Percentiles rank a stretch among this genome's conserved stretches.
These are phyloP conservation scores for Chaunax sp. DNA, from an alignment of 2,797 vertebrate genomes.

Conservation along the genomic window DNA sequence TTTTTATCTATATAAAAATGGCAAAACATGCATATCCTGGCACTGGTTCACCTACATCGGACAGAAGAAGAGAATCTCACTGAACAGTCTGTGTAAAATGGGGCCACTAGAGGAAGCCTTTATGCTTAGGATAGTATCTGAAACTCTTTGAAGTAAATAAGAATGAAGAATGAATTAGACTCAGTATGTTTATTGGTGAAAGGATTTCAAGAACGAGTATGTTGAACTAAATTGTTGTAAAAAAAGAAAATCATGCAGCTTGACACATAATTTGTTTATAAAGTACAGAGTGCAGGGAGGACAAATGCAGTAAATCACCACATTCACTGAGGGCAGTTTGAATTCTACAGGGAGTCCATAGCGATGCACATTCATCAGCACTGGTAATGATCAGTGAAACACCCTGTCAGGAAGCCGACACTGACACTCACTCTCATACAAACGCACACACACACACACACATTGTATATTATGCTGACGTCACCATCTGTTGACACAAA, in stretches of 20 bases:
- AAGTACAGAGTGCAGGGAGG: slow-evolving; percentile 24
- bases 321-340: slow-evolving; percentile 30
- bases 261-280: neutral
- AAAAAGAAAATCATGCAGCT: neutral
- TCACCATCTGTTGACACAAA: slow-evolving; percentile 41
- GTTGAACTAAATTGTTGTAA: neutral
- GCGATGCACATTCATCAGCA: slow-evolving; percentile 68
- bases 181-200: neutral
- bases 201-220: too few species aligned
- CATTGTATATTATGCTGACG: slow-evolving; percentile 36
- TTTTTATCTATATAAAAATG: neutral
- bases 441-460: slow-evolving; percentile 14
- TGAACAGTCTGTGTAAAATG: neutral
- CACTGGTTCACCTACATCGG: too few species aligned
- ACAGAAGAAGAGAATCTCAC: too few species aligned
- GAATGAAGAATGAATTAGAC: neutral
- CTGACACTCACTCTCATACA: neutral
- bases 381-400: slow-evolving; percentile 33
- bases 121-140: neutral
- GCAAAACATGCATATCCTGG: too few species aligned
- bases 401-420: neutral
- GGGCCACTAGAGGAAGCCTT: neutral
- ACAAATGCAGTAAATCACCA: slow-evolving; percentile 32
- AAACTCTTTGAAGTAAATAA: neutral
- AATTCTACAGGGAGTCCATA: slow-evolving; percentile 43